A percentile compares a stretch with the other conserved stretches of the same genome.
phyloP scores from a whole-genome alignment of 2,888 invertebrate species.

The Acanthacorydalis orientalis region DNA sequence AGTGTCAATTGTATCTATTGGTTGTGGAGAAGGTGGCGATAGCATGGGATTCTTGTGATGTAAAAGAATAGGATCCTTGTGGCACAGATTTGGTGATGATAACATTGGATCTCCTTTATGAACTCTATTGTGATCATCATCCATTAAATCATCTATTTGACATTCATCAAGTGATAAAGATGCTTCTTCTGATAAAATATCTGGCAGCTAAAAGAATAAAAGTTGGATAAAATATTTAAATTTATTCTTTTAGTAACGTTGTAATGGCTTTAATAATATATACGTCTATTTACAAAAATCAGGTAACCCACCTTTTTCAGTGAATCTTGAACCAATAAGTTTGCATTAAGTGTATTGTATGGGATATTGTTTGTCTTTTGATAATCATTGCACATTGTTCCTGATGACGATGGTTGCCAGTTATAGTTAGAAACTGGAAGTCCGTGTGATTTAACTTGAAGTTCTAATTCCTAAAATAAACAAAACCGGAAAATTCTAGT shows the following conservation, averaged over 20 bases:
- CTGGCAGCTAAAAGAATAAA: slow-evolving; percentile 31
- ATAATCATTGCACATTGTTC: slow-evolving; percentile 9
- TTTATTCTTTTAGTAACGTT: not conserved
- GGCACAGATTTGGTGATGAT: slow-evolving; percentile 33
- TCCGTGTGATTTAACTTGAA: slow-evolving; percentile 59
- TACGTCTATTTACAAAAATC: not conserved
- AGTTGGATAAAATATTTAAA: not conserved
- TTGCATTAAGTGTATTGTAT: not conserved
- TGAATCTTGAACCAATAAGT: not conserved
- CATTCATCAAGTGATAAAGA: slow-evolving; percentile 43
- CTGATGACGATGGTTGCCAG: slow-evolving; percentile 31
- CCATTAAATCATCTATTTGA: slow-evolving; percentile 25
- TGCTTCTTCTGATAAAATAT: slow-evolving; percentile 35
- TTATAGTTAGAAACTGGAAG: slow-evolving; percentile 45
- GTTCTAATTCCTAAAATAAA: slow-evolving; percentile 49
- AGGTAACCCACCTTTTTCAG: too few relatives aligned
- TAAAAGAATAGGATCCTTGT: slow-evolving; percentile 41
- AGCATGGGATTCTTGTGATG: slow-evolving; percentile 25
- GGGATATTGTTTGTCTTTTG: not conserved
- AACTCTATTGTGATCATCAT: slow-evolving; percentile 18
- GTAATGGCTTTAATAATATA: not conserved
- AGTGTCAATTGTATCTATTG: slow-evolving; percentile 28
- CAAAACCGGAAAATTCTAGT: not conserved
- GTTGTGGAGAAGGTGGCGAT: slow-evolving; percentile 25
- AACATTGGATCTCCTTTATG: slow-evolving; percentile 28